Base-by-base conservation (phyloP, 2,888 invertebrate genomes). In the Timandra comae region DNA sequence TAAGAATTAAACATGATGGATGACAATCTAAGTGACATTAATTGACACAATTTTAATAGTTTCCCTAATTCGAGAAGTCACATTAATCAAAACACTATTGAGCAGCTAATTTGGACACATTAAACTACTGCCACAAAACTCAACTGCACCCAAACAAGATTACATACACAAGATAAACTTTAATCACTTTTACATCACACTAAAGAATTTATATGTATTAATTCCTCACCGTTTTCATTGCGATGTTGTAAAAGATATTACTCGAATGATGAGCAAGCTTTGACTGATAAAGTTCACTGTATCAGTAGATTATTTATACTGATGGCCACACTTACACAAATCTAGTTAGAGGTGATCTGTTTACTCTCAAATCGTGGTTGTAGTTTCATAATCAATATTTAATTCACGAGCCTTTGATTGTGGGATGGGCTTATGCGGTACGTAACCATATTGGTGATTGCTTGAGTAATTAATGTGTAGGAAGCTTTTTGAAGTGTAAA, bases 251-350 rank as follows among this genome's bases (percentile, higher is more conserved):
- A 32, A 23, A 33, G 43, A 47, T 63, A 57, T 59, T 56, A 56
- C 54, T 49, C 31, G 43, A 45, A 50, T 52, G 63, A 57, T 63
- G 55, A 40, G 49, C 46, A 49, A 52, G 43, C 47, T 58, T 46
- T 60, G 55, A 77, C 71, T 84, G 82, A 79, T 79, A 69, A 67
- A 56, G 55, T 63, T 52, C 46, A 42, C 43, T 52, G 46, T 56
- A 42, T 50, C 49, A 56, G 59, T 62, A 65, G 67, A 64, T 63
- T 84, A 79, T 84, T 73, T 82, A 82, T 82, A 84, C 60, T 52
- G 37, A 52, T 58, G 64, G 61, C 54, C 54, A 45, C 52, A 52
- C 40, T 51, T 16, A 16, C 16, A 69, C 73, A 67, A 75, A 77
- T 79, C 74, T 73, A 78, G 61, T 72, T 80, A 55, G 58, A 30